Conservation (phyloP, 2,113 vertebrate genomes). For the Bombycilla garrulus region DNA sequence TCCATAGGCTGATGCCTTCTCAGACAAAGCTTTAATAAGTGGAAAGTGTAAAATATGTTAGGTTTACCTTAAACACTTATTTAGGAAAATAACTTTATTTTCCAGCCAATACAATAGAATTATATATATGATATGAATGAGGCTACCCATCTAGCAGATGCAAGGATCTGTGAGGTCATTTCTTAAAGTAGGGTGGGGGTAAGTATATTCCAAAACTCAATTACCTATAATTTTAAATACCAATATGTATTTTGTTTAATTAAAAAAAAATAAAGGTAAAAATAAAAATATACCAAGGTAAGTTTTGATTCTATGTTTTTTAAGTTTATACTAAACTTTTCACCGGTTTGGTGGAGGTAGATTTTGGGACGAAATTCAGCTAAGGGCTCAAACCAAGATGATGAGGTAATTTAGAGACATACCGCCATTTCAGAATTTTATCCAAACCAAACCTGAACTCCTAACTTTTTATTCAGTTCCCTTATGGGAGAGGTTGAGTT, state of each 20-base stretch:
- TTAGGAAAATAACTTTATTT: neutral
- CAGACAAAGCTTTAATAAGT: neutral
- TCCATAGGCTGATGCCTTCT: neutral
- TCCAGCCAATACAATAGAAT: neutral
- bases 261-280: neutral
- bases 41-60: neutral
- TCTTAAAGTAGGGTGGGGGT: neutral
- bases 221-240: neutral
- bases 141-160: neutral
- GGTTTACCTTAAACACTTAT: neutral
- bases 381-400: conserved; percentile 20
- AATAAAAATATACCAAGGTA: neutral
- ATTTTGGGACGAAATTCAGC: conserved; percentile 39
- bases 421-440: conserved; percentile 39
- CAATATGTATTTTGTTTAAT: neutral
- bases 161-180: neutral
- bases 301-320: neutral
- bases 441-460: conserved; percentile 48
- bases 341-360: neutral
- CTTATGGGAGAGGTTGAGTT: neutral
- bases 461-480: neutral
- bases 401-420: conserved; percentile 49
- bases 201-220: neutral
- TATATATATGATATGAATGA: neutral
- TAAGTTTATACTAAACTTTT: neutral